These are phyloP conservation scores for Glyptemys insculpta DNA, from an alignment of 2,797 vertebrate genomes.

Conservation along the genomic window DNA sequence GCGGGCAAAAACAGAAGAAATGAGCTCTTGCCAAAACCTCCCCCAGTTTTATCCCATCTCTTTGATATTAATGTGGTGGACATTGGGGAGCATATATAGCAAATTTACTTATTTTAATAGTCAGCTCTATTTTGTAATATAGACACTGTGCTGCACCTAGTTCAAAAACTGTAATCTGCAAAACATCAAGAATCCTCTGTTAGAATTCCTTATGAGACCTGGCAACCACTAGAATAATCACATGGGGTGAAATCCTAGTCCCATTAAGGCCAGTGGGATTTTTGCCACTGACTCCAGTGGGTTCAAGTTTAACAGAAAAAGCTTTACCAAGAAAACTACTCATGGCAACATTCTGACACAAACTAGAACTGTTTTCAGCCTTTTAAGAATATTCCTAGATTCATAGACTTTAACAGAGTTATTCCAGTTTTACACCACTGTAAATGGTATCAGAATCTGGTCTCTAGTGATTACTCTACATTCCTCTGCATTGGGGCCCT, in stretches of 20 bases:
- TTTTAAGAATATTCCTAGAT: background rate
- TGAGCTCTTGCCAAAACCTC: background rate
- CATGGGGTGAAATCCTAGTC: background rate
- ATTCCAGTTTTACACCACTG: background rate
- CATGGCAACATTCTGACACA: background rate
- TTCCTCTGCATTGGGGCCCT: background rate
- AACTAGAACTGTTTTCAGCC: background rate
- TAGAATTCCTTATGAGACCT: background rate
- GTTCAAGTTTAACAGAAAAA: background rate
- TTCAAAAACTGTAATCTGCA: background rate
- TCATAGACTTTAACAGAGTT: background rate
- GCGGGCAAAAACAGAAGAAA: background rate
- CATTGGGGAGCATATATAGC: background rate
- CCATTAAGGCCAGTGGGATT: background rate
- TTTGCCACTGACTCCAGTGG: background rate
- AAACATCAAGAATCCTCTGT: background rate
- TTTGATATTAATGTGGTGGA: background rate
- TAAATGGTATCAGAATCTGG: background rate
- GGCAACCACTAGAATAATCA: background rate
- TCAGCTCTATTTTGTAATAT: background rate
- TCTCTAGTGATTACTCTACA: background rate
- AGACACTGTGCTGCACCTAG: background rate
- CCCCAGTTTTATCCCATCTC: background rate
- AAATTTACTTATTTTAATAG: background rate
- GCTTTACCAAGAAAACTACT: background rate